Evolutionary conservation across 2,113 vertebrate species (phyloP), one percentile per base, ranked within the genome.

Genomic region (Sminthopsis crassicaudata): DNA sequence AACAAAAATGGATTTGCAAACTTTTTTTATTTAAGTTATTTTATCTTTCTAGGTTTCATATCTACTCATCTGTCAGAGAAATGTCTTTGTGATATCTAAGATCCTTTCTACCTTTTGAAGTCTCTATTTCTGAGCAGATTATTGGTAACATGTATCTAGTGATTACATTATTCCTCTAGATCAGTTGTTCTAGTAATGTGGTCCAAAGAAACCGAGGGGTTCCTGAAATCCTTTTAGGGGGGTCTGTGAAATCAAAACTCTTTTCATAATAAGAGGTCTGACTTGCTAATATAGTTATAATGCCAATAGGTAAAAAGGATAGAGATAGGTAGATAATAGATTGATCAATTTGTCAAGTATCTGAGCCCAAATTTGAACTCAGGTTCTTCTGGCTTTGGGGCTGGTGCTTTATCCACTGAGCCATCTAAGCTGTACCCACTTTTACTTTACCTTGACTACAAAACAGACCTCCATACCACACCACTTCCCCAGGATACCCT

Each of bases 1-100:
- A 94, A 27, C 5, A 25, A 42, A 96, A 97, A 96, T 93, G 92
- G 1, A 57, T 96, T 91, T 97, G 6, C 92, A 97, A 96, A 94
- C n/a, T n/a, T n/a, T n/a, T n/a, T 6, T 67, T 90, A 88, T 53
- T 16, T 26, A 90, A 90, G 46, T 27, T 52, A 19, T 25, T 91
- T 90, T 2, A 8, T 0, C 0, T 96, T 55, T 90, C 93, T 93
- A 55, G 55, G 42, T 9, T n/a, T 93, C n/a, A 53, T 2, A 42
- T 42, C 16, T 42, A 84, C 7, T 84, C 14, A 84, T 23, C n/a
- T 84, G 48, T 89, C 76, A 91, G 26, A 67, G 36, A 57, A 90
- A 12, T 55, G 36, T 12, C 0, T 52, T 48, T 91, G 8, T 24
- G 90, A 30, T 23, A 60, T 53, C 53, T 54, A 48, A 89, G 36